A percentile compares a stretch with the other conserved stretches of the same genome.
phyloP scores from a whole-genome alignment of 2,797 vertebrate species.

The Bovichtus diacanthus region DNA sequence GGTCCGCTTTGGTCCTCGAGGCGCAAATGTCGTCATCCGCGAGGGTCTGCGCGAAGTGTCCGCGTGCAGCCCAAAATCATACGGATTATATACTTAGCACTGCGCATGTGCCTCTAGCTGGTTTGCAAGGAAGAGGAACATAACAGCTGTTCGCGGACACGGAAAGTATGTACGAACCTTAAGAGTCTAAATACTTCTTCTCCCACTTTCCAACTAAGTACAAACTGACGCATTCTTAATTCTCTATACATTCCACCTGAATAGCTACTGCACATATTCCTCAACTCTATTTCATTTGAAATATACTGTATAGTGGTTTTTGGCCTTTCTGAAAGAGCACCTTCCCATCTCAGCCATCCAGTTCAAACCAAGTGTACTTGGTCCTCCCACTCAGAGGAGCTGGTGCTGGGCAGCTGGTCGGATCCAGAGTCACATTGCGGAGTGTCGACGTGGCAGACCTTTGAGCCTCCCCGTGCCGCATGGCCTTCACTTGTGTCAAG shows the following conservation, averaged over 20 bases:
- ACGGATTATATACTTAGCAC: no score
- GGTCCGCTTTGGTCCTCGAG: no score
- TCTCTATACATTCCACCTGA: constrained; percentile 53
- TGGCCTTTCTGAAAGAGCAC: constrained; percentile 39
- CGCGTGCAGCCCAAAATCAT: no score
- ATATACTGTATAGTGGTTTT: constrained; percentile 65
- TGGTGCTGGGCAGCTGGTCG: constrained; percentile 86
- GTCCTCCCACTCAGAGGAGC: constrained; percentile 94
- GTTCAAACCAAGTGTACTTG: constrained; percentile 94
- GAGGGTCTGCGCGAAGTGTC: no score
- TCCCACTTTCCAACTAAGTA: constrained; percentile 1
- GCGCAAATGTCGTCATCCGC: no score
- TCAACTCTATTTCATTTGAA: constrained; percentile 23
- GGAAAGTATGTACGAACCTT: background rate
- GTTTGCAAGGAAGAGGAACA: no score
- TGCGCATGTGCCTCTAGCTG: no score
- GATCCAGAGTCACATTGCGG: constrained; percentile 87
- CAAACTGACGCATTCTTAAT: constrained; percentile 52
- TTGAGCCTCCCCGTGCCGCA: constrained; percentile 50
- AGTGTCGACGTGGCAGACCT: constrained; percentile 76
- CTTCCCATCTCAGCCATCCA: constrained; percentile 13
- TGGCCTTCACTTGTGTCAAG: constrained; percentile 70
- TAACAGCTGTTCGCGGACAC: no score
- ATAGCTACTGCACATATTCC: constrained; percentile 5
- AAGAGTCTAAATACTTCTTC: constrained; percentile 24